phyloP scores from a whole-genome alignment of 2,888 invertebrate genomes.

The Melanophora roralis region DNA sequence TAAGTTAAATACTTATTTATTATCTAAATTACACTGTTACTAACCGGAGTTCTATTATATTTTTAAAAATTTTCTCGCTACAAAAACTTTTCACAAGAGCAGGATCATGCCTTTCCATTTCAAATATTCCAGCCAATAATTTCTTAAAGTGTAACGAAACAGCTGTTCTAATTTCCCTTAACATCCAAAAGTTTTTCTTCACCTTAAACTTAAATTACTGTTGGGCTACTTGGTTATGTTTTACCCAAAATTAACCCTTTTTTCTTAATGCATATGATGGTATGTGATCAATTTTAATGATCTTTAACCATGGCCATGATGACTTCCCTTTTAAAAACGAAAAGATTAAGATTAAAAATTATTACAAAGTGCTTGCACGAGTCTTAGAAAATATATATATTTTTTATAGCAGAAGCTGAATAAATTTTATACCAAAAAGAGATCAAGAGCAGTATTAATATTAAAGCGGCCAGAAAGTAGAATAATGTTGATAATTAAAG shows the following conservation, averaged over 20 bases:
- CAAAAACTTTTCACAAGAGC: no score
- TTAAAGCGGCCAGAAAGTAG: conserved; percentile 9
- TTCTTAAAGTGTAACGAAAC: conserved; percentile 10
- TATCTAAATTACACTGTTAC: no score
- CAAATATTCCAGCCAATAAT: no score
- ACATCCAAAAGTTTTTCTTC: background rate
- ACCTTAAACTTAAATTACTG: background rate
- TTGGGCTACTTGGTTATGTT: conserved; percentile 5
- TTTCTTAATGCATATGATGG: no score
- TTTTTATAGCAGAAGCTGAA: background rate
- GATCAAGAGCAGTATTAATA: background rate
- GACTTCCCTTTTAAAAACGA: conserved; percentile 16
- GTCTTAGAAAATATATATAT: background rate
- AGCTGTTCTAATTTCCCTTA: background rate
- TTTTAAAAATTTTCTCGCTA: no score
- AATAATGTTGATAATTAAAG: conserved; percentile 9
- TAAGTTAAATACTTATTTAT: no score
- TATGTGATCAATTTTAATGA: conserved; percentile 29
- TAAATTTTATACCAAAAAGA: background rate
- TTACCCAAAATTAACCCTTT: conserved; percentile 8
- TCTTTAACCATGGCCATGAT: conserved; percentile 25
- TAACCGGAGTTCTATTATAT: no score
- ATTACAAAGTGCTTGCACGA: background rate
- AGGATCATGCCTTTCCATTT: no score
- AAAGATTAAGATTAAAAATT: background rate